Evolutionary conservation across 2,113 vertebrate genomes (phyloP).

Genomic region (Sinocyclocheilus grahami): DNA sequence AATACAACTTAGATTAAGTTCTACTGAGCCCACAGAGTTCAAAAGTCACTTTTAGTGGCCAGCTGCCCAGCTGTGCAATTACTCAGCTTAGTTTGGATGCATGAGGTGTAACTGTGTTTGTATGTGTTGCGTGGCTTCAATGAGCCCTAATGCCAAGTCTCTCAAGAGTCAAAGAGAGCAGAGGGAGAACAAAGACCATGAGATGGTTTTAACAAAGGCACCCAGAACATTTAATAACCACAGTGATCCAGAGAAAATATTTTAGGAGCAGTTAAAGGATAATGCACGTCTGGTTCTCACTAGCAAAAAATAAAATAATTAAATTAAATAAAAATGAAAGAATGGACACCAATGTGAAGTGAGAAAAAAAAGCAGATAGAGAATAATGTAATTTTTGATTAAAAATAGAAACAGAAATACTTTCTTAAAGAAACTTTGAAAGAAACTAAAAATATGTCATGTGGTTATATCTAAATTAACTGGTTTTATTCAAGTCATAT

Average conservation of each 20-base stretch:
- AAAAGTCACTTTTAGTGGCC: conserved; percentile 35
- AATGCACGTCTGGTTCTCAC: conserved; percentile 32
- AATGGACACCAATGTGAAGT: not conserved
- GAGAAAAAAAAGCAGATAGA: not conserved
- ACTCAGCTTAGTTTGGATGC: conserved; percentile 50
- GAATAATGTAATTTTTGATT: not conserved
- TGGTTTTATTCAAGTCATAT: too few species aligned
- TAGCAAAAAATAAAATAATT: not conserved
- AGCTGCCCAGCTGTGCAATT: conserved; percentile 44
- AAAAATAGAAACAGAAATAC: not conserved
- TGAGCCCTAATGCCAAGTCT: not conserved
- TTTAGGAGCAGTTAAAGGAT: conserved; percentile 18
- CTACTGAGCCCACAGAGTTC: conserved; percentile 18
- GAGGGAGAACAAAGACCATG: not conserved
- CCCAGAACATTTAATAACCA: conserved; percentile 7
- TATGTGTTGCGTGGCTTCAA: not conserved
- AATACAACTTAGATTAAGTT: conserved; percentile 35
- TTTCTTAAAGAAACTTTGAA: not conserved
- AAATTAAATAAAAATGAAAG: too few species aligned
- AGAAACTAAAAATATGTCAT: not conserved
- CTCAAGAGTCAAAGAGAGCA: not conserved
- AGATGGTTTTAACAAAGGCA: not conserved
- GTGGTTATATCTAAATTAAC: not conserved
- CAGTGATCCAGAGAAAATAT: not conserved
- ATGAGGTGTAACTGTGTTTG: not conserved